Base-by-base conservation (phyloP, 1,140 invertebrate genomes). In the Aphelenchoides fujianensis region DNA sequence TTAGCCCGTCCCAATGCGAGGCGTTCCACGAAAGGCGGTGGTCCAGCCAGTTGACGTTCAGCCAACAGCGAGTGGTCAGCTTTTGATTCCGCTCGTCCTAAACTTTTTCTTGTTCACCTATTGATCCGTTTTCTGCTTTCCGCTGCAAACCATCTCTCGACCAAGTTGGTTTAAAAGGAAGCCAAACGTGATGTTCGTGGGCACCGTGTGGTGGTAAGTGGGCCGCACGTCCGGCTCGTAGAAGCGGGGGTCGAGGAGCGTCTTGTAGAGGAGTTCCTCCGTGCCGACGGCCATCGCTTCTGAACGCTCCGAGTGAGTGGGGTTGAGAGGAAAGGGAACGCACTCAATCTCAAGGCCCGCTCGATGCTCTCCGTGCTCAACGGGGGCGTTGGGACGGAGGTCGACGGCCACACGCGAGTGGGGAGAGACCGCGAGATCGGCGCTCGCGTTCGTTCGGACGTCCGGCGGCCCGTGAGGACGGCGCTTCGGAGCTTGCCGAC, bases 131-230 rank as follows among this genome's bases (percentile, higher is more conserved):
- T n/a, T n/a, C n/a, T 32, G 37, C 36, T 27, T 66, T 66, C 31
- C 1, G 7, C 19, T 7, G 73, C 74, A 63, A 23, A 80, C 79
- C 82, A 83, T 84, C 77, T 84, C 80, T n/a, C n/a, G n/a, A 0
- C 83, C 82, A 57, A 83, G 83, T 70, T 84, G 81, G 67, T 84
- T 83, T 1, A 83, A 48, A 16, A 83, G 69, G 67, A 83, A 83
- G 1, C 82, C 81, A 70, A 83, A 83, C 28, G 81, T 83, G 48
- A 82, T 69, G 78, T 83, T 83, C 16, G 82, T 83, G 27, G 82
- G 67, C 48, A 81, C 53, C 31, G 64, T 69, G 66, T 83, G 81
- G 71, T 84, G 80, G 2, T 63, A 31, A 3, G 82, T 77, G 30
- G 81, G 82, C 1, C 81, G 72, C n/a, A 82, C 74, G 69, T 83